Conservation (phyloP, 2,888 invertebrate genomes). For the Drosophila merina region DNA sequence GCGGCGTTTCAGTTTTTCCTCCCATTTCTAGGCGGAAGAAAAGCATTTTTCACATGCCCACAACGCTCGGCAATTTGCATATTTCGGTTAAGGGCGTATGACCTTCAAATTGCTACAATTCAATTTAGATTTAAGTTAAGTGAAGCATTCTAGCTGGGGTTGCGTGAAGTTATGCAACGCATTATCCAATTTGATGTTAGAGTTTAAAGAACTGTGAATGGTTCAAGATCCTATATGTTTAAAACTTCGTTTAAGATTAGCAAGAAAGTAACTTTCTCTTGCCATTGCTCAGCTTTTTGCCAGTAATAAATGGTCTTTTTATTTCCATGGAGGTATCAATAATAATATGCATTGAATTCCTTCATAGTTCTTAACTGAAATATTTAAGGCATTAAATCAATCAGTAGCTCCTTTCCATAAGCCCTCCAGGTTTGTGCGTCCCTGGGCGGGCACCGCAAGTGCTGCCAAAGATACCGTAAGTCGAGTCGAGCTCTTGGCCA, state of each 20-base stretch:
- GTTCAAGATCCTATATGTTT: not conserved
- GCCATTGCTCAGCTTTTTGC: not conserved
- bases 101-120: conserved; percentile 74
- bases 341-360: too few relatives aligned
- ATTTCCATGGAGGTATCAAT: too few relatives aligned
- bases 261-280: too few relatives aligned
- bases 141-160: not conserved
- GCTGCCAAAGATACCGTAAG: conserved; percentile 40
- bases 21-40: conserved; percentile 59
- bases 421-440: conserved; percentile 7
- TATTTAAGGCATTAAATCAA: conserved; percentile 20
- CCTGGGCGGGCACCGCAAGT: conserved; percentile 29
- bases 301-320: too few relatives aligned
- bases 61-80: conserved; percentile 60
- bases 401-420: not conserved
- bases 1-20: conserved; percentile 29
- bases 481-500: conserved; percentile 56
- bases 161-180: conserved; percentile 2
- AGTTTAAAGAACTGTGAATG: not conserved
- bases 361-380: conserved; percentile 8
- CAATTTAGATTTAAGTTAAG: conserved; percentile 52
- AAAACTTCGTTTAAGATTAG: not conserved
- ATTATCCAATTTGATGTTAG: not conserved
- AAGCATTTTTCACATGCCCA: conserved; percentile 63
- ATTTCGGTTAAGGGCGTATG: conserved; percentile 69